Evolutionary conservation across 2,113 vertebrate genomes (phyloP).

Genomic region (Aramus guarauna): DNA sequence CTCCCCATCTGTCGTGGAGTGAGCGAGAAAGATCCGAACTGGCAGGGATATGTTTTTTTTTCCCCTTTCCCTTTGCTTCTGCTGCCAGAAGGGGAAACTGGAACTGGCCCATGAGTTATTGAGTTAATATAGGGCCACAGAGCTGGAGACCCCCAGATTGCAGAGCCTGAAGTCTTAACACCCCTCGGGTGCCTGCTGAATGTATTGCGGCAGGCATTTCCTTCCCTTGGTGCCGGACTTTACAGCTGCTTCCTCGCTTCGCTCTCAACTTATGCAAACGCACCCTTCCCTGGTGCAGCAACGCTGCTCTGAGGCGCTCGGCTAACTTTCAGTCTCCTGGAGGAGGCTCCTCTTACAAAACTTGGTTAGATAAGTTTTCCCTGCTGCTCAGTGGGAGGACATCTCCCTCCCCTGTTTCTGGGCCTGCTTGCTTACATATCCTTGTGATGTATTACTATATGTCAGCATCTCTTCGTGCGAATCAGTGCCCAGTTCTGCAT

Average conservation of each 20-base stretch:
- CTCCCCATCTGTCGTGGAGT: conserved; percentile 46
- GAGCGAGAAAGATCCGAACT: neutral
- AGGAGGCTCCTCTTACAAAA: neutral
- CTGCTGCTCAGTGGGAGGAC: neutral
- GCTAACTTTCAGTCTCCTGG: neutral
- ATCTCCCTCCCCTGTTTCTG: neutral
- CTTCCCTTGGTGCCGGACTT: neutral
- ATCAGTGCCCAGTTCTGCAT: neutral
- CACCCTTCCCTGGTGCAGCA: neutral
- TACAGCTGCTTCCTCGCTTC: neutral
- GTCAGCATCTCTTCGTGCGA: neutral
- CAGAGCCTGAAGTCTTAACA: neutral
- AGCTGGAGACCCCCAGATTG: neutral
- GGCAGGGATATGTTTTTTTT: neutral
- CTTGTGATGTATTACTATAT: neutral
- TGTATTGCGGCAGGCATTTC: neutral
- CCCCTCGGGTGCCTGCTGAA: neutral
- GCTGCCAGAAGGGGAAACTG: conserved; percentile 17
- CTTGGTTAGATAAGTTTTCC: neutral
- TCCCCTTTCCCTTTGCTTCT: neutral
- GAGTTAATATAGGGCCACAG: conserved; percentile 2
- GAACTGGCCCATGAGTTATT: conserved; percentile 26
- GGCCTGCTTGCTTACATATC: neutral
- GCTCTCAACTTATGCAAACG: neutral
- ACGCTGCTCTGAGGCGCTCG: rapidly evolving